Conservation (phyloP, 1,140 invertebrate species). For the Triops cancriformis region DNA sequence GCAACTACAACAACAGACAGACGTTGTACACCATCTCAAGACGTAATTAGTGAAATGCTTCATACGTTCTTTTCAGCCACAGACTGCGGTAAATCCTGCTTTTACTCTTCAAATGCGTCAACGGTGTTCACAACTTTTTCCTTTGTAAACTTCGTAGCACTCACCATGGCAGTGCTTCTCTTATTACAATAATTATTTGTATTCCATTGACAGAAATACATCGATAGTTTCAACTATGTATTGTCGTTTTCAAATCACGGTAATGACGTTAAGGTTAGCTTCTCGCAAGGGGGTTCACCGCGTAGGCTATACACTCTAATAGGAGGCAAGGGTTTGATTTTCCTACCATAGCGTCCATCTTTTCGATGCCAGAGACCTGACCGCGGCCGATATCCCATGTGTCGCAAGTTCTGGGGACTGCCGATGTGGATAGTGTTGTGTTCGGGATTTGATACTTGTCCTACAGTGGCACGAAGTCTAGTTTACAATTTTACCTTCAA, state of each 20-base stretch:
- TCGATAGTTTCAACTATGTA: not conserved
- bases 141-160: not conserved
- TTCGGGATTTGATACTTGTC: slow-evolving; percentile 72
- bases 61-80: slow-evolving; percentile 25
- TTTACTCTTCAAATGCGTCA: not conserved
- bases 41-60: slow-evolving; percentile 21
- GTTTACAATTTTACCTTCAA: slow-evolving; percentile 11
- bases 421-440: slow-evolving; percentile 68
- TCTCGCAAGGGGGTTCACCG: not conserved
- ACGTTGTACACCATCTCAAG: slow-evolving; percentile 19
- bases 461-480: slow-evolving; percentile 38
- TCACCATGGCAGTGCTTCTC: not conserved
- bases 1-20: slow-evolving; percentile 16
- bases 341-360: slow-evolving; percentile 75
- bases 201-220: not conserved
- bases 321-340: slow-evolving; percentile 48
- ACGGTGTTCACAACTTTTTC: not conserved
- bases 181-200: not conserved
- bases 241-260: not conserved
- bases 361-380: slow-evolving; percentile 92
- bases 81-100: slow-evolving; percentile 17
- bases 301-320: not conserved
- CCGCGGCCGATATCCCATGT: slow-evolving; percentile 76
- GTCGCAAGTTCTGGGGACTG: slow-evolving; percentile 67
- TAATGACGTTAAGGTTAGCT: not conserved